phyloP scores from a whole-genome alignment of 2,113 vertebrate species.

The Labrus mixtus region DNA sequence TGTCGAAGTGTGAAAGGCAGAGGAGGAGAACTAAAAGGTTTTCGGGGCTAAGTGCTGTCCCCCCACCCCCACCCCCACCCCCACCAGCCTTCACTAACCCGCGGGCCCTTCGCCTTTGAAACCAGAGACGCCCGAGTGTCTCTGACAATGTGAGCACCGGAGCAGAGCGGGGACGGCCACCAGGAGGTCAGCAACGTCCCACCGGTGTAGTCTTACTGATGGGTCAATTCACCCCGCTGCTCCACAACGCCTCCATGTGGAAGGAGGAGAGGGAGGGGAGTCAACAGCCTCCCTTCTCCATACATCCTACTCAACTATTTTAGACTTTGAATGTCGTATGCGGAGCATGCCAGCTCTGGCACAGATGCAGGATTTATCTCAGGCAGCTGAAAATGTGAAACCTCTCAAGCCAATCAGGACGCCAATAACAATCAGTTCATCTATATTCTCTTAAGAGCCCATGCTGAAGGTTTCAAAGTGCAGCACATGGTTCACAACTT shows the following conservation, averaged over 20 bases:
- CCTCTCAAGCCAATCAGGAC: background rate
- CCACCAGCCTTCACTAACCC: conserved; percentile 5
- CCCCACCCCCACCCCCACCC: no score
- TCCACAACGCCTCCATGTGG: conserved; percentile 11
- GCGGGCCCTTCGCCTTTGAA: conserved; percentile 52
- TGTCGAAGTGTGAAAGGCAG: conserved; percentile 30
- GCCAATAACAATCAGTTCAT: background rate
- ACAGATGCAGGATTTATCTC: background rate
- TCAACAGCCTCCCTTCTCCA: background rate
- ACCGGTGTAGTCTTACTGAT: conserved; percentile 69
- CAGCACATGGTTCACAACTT: background rate
- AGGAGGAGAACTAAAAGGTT: conserved; percentile 41
- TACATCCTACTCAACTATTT: background rate
- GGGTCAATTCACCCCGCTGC: conserved; percentile 46
- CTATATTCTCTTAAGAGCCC: no score
- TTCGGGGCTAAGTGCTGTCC: conserved; percentile 28
- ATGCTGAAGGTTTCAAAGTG: background rate
- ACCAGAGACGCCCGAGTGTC: conserved; percentile 57
- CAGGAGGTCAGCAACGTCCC: conserved; percentile 67
- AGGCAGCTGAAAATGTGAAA: background rate
- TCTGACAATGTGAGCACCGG: conserved; percentile 50
- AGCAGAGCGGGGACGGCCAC: conserved; percentile 56
- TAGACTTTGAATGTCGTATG: background rate
- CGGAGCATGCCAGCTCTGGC: background rate
- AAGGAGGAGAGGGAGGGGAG: background rate